A percentile compares a stretch with the other conserved stretches of the same genome.
Conservation (phyloP, 2,888 invertebrate genomes). For the Iphiclides podalirius region DNA sequence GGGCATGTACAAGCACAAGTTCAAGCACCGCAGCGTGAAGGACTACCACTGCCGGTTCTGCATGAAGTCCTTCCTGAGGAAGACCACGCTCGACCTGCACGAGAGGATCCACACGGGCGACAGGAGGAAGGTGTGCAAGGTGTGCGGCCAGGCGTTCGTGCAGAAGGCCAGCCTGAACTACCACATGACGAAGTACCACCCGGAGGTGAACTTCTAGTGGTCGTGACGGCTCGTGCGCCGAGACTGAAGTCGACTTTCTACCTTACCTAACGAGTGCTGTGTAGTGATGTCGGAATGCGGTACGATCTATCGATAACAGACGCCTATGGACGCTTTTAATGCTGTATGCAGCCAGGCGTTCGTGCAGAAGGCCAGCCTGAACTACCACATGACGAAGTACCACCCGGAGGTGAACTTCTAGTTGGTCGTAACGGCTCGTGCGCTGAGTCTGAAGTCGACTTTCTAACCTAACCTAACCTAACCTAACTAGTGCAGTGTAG, state of each 20-base stretch:
- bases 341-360: constrained; percentile 66
- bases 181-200: constrained; percentile 68
- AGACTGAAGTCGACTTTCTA: no score
- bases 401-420: constrained; percentile 64
- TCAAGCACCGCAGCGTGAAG: constrained; percentile 62
- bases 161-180: constrained; percentile 70
- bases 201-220: constrained; percentile 55
- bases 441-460: no score
- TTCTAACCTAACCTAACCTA: no score
- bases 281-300: no score
- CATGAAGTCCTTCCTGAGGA: constrained; percentile 63
- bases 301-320: no score
- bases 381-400: constrained; percentile 68
- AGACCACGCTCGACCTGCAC: constrained; percentile 50
- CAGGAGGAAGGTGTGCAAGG: constrained; percentile 52
- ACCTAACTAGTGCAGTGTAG: no score
- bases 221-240: no score
- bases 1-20: constrained; percentile 57
- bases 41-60: constrained; percentile 66
- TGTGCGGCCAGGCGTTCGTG: constrained; percentile 65
- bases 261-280: no score
- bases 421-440: no score
- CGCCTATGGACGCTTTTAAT: no score
- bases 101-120: constrained; percentile 67
- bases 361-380: constrained; percentile 67